Evolutionary conservation across 2,888 invertebrate species (phyloP).

Genomic region (Carabus problematicus): DNA sequence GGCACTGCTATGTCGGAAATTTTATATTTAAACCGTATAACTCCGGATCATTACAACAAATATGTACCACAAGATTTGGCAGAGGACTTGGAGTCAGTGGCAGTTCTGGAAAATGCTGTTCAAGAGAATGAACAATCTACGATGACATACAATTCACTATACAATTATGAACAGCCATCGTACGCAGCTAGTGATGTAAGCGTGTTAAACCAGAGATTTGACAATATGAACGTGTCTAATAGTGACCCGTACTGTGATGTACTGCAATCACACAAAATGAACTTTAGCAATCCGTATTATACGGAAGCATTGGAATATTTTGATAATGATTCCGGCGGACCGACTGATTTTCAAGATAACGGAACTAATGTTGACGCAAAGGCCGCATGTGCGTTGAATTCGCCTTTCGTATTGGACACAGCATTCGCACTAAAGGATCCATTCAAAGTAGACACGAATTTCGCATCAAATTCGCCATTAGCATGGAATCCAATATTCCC

Average conservation of each 20-base stretch:
- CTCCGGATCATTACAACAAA: slow-evolving; percentile 8
- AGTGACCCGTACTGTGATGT: background rate
- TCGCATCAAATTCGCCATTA: too few relatives aligned
- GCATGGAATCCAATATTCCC: slow-evolving; percentile 46
- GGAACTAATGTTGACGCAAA: slow-evolving; percentile 23
- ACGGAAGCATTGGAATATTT: background rate
- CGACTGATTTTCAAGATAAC: slow-evolving; percentile 25
- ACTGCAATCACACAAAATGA: slow-evolving; percentile 1
- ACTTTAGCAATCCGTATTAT: background rate
- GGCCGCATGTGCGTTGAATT: slow-evolving; percentile 17
- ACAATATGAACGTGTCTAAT: background rate
- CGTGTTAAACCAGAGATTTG: background rate
- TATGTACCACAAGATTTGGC: slow-evolving; percentile 6
- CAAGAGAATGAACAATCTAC: background rate
- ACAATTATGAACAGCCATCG: background rate
- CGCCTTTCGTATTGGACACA: background rate
- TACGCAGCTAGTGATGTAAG: background rate
- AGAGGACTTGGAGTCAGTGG: background rate
- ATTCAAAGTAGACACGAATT: too few relatives aligned
- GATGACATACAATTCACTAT: background rate
- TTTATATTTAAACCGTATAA: slow-evolving; percentile 18
- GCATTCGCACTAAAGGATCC: background rate
- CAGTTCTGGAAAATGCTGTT: background rate
- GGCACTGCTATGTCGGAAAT: slow-evolving; percentile 11
- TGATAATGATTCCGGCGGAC: background rate